Evolutionary conservation across 2,797 vertebrate genomes (phyloP).

Genomic region (Microcaecilia unicolor): DNA sequence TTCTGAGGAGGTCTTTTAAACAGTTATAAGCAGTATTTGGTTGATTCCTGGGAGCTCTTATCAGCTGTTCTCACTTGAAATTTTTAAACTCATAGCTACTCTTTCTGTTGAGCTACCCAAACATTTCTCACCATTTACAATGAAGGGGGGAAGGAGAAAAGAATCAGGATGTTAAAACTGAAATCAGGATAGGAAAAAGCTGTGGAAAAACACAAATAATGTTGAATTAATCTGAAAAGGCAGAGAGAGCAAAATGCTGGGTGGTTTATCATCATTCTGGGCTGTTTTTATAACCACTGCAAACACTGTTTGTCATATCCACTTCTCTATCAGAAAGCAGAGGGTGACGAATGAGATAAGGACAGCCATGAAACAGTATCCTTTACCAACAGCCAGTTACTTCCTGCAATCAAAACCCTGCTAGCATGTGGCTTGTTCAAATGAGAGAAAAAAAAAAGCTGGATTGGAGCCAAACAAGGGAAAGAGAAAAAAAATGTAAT

Average conservation of each 20-base stretch:
- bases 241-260: slow-evolving; percentile 28
- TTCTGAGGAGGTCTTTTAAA: slow-evolving; percentile 3
- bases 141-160: not conserved
- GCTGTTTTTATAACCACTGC: slow-evolving; percentile 22
- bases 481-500: too few relatives aligned
- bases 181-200: too few relatives aligned
- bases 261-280: slow-evolving; percentile 17
- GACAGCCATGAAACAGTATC: slow-evolving; percentile 29
- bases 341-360: slow-evolving; percentile 24
- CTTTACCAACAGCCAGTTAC: slow-evolving; percentile 35
- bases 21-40: not conserved
- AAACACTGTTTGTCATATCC: slow-evolving; percentile 25
- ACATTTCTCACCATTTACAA: not conserved
- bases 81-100: slow-evolving; percentile 7
- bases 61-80: slow-evolving; percentile 4
- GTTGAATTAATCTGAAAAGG: slow-evolving; percentile 14
- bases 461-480: slow-evolving; percentile 40
- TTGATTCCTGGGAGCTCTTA: slow-evolving; percentile 6
- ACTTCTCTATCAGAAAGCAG: slow-evolving; percentile 21
- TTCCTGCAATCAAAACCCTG: slow-evolving; percentile 47
- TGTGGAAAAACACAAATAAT: too few relatives aligned
- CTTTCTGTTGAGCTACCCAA: slow-evolving; percentile 5
- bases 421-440: slow-evolving; percentile 45
- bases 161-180: too few relatives aligned
- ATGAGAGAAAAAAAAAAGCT: slow-evolving; percentile 59